These are phyloP conservation scores for Diglossa brunneiventris DNA, from an alignment of 2,113 vertebrate genomes.

Conservation along the genomic window DNA sequence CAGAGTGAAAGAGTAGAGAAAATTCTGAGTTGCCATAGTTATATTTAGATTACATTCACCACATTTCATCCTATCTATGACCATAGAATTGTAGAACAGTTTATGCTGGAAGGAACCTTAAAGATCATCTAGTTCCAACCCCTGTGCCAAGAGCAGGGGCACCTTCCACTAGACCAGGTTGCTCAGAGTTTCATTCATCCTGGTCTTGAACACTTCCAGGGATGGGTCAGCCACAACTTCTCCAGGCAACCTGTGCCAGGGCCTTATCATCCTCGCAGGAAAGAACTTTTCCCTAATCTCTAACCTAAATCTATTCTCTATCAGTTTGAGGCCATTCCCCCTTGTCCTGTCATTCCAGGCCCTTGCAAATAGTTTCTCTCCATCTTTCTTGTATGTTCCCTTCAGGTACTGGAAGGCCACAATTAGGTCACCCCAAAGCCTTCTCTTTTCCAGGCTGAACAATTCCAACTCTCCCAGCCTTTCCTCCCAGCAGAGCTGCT, in stretches of 20 bases:
- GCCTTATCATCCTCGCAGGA: neutral
- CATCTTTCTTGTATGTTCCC: fast-evolving
- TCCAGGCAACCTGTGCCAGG: fast-evolving
- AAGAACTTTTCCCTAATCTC: neutral
- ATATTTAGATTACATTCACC: neutral
- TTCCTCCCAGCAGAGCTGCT: neutral
- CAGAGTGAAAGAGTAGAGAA: neutral
- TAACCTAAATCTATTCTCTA: neutral
- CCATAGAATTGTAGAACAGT: neutral
- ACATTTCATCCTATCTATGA: neutral
- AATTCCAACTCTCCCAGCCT: fast-evolving
- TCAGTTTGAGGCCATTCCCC: neutral
- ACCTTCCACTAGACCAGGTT: neutral
- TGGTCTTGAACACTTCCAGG: neutral
- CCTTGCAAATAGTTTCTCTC: neutral
- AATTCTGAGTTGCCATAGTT: neutral
- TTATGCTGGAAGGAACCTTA: neutral
- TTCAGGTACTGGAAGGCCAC: neutral
- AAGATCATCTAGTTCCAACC: fast-evolving
- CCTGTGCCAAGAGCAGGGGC: neutral
- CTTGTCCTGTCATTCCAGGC: neutral
- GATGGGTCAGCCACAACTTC: neutral
- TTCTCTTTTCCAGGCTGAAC: neutral
- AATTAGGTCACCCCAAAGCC: fast-evolving
- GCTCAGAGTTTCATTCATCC: fast-evolving